Conservation (phyloP, 2,888 invertebrate genomes). For the Eurois occulta region DNA sequence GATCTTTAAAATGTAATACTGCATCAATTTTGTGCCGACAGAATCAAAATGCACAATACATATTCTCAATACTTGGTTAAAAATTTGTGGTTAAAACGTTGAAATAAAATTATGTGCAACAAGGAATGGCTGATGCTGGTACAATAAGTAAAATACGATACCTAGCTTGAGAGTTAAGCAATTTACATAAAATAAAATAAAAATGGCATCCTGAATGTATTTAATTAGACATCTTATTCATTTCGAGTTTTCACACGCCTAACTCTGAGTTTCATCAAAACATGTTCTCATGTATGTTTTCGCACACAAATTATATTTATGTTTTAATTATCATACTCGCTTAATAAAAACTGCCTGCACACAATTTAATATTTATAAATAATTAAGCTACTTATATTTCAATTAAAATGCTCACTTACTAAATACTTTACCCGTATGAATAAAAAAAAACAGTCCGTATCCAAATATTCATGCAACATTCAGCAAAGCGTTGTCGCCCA, state of each 20-base stretch:
- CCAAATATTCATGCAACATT: not conserved
- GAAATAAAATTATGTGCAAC: not conserved
- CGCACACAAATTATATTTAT: not conserved
- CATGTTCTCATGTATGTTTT: conserved; percentile 22
- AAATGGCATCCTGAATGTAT: conserved; percentile 8
- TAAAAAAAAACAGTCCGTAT: not conserved
- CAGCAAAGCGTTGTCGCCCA: not conserved
- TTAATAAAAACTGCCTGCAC: not conserved
- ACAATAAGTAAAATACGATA: not conserved
- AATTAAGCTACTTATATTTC: not conserved
- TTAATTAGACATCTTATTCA: not conserved
- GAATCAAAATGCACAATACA: not conserved
- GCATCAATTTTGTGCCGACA: not conserved
- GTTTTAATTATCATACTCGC: not conserved
- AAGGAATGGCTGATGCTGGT: not conserved
- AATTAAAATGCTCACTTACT: conserved; percentile 6
- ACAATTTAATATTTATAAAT: not conserved
- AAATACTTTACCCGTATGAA: not conserved
- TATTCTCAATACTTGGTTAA: not conserved
- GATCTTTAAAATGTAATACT: not conserved
- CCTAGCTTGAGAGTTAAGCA: not conserved
- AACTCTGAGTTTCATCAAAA: not conserved
- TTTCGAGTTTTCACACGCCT: conserved; percentile 35
- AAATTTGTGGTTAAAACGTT: not conserved
- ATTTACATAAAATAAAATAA: not conserved